Percentiles rank a stretch among this genome's conserved stretches.
Conservation (phyloP, 2,888 invertebrate genomes). For the Scotopteryx bipunctaria region DNA sequence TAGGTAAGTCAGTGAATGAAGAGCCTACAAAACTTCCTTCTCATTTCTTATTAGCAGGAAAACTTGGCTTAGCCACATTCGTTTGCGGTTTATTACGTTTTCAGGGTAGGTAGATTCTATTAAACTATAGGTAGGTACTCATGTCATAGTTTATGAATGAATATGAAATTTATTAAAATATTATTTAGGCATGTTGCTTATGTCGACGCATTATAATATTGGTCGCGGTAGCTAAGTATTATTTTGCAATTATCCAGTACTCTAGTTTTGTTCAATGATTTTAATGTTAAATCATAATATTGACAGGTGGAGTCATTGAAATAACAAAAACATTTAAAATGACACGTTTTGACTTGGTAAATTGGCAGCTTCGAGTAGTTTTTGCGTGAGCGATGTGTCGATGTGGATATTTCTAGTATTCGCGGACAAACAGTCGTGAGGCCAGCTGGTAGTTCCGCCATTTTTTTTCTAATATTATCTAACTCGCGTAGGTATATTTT, state of each 20-base stretch:
- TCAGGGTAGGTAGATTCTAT: background rate
- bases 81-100: background rate
- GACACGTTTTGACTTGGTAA: background rate
- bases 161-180: background rate
- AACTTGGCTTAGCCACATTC: too few species aligned
- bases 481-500: constrained; percentile 70
- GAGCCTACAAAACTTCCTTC: background rate
- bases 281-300: background rate
- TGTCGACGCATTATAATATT: background rate
- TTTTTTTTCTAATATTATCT: constrained; percentile 77
- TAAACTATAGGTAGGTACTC: background rate
- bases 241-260: background rate
- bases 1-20: constrained; percentile 3
- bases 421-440: constrained; percentile 42
- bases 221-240: background rate
- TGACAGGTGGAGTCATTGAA: background rate
- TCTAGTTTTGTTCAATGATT: background rate
- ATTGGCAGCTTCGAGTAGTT: constrained; percentile 1
- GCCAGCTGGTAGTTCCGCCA: constrained; percentile 54
- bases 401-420: constrained; percentile 38
- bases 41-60: background rate
- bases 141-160: constrained; percentile 4
- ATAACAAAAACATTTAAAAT: background rate
- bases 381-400: constrained; percentile 30
- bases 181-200: too few species aligned